phyloP scores from a whole-genome alignment of 92 coral and sea anemone species.

The Phenganax stokvisi region DNA sequence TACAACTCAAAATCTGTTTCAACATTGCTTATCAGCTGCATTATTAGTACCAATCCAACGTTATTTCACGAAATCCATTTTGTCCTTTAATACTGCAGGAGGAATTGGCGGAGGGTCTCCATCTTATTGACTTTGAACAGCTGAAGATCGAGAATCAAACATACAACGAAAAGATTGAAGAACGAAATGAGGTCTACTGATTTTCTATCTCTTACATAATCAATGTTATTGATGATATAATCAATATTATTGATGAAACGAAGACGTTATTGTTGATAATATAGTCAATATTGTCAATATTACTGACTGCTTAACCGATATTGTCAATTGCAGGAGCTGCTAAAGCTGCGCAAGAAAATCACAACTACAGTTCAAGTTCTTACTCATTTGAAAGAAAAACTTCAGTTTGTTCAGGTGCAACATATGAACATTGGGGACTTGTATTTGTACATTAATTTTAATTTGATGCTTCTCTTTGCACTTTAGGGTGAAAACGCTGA shows the following conservation, averaged over 20 bases:
- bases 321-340: constrained; percentile 56
- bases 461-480: not conserved
- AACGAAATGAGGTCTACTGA: constrained; percentile 79
- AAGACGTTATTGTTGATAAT: not conserved
- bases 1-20: not conserved
- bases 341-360: constrained; percentile 92
- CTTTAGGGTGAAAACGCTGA: constrained; percentile 68
- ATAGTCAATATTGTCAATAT: not conserved
- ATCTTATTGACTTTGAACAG: constrained; percentile 97
- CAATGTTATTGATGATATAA: not conserved
- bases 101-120: constrained; percentile 96
- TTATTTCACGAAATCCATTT: not conserved
- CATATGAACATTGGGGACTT: not conserved
- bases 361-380: constrained; percentile 96
- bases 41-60: not conserved
- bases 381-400: constrained; percentile 90
- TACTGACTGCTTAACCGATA: not conserved
- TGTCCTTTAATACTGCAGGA: constrained; percentile 51
- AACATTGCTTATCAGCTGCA: too few species aligned
- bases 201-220: too few species aligned
- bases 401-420: constrained; percentile 77
- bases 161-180: constrained; percentile 95
- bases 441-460: not conserved
- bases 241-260: not conserved
- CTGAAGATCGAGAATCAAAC: constrained; percentile 98